phyloP scores from a whole-genome alignment of 2,888 invertebrate species.

The Eupeodes luniger region DNA sequence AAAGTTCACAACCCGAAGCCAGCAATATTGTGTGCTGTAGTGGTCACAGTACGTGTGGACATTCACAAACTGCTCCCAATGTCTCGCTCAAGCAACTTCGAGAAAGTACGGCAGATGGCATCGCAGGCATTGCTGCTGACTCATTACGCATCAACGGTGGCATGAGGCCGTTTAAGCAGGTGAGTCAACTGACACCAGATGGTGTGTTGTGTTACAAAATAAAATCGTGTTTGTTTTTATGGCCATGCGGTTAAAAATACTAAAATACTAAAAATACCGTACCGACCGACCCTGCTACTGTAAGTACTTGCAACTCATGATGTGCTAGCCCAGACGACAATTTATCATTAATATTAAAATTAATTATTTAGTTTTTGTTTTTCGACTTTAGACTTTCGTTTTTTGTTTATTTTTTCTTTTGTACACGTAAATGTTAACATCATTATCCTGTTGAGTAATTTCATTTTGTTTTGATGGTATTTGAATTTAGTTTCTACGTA shows the following conservation, averaged over 20 bases:
- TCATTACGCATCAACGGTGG: conserved; percentile 98
- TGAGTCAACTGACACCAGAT: conserved; percentile 84
- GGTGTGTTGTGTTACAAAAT: conserved; percentile 47
- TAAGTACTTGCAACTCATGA: conserved; percentile 71
- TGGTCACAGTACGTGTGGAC: conserved; percentile 87
- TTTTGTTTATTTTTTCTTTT: conserved; percentile 58
- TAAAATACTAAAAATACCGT: not conserved
- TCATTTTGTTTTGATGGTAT: not conserved
- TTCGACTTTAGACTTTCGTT: not conserved
- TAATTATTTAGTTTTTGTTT: conserved; percentile 59
- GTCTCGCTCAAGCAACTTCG: conserved; percentile 94
- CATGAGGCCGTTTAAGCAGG: conserved; percentile 98
- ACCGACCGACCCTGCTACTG: conserved; percentile 61
- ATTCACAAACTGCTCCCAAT: conserved; percentile 89
- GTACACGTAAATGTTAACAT: conserved; percentile 65
- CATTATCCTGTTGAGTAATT: conserved; percentile 30
- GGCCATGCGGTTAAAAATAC: conserved; percentile 33
- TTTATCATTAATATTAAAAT: conserved; percentile 70
- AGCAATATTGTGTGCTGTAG: conserved; percentile 85
- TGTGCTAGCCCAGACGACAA: conserved; percentile 75
- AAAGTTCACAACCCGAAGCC: conserved; percentile 84
- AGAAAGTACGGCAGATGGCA: conserved; percentile 91
- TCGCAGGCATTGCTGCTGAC: conserved; percentile 98
- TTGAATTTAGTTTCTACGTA: not conserved
- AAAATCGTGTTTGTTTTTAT: conserved; percentile 63